These are phyloP conservation scores for Sminthurides aquaticus DNA, from an alignment of 2,888 invertebrate species.

Conservation along the genomic window DNA sequence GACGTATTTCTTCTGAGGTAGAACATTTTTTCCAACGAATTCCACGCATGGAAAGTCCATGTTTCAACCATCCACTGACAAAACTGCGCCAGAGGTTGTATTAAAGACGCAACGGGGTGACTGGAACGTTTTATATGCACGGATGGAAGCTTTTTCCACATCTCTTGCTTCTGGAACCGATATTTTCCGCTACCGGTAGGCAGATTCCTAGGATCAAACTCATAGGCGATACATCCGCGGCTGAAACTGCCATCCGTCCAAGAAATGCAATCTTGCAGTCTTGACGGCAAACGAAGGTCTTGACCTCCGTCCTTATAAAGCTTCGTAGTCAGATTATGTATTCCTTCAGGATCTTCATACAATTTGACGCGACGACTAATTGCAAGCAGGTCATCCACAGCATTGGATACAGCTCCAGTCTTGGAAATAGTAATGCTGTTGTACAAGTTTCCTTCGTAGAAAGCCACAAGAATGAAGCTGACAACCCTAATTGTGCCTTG, in stretches of 20 bases:
- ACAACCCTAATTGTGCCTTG: slow-evolving; percentile 35
- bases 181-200: slow-evolving; percentile 4
- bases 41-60: slow-evolving; percentile 38
- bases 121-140: slow-evolving; percentile 9
- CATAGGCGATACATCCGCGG: slow-evolving; percentile 38
- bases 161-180: background rate
- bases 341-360: no score
- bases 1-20: background rate
- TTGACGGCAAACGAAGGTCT: slow-evolving; percentile 4
- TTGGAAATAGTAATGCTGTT: slow-evolving; percentile 39
- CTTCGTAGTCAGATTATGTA: background rate
- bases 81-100: slow-evolving; percentile 32
- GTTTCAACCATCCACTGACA: slow-evolving; percentile 37
- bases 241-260: slow-evolving; percentile 29
- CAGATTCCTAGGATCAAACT: slow-evolving; percentile 38
- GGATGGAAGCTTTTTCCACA: slow-evolving; percentile 14
- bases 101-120: slow-evolving; percentile 19
- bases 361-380: background rate
- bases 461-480: slow-evolving; percentile 33
- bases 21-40: slow-evolving; percentile 33
- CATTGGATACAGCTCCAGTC: slow-evolving; percentile 25
- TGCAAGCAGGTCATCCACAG: slow-evolving; percentile 34
- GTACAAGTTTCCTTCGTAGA: slow-evolving; percentile 39
- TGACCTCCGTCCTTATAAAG: background rate
- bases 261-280: slow-evolving; percentile 35